These are phyloP conservation scores for Euphonia xanthogaster DNA, from an alignment of 2,797 vertebrate species.

Conservation along the genomic window DNA sequence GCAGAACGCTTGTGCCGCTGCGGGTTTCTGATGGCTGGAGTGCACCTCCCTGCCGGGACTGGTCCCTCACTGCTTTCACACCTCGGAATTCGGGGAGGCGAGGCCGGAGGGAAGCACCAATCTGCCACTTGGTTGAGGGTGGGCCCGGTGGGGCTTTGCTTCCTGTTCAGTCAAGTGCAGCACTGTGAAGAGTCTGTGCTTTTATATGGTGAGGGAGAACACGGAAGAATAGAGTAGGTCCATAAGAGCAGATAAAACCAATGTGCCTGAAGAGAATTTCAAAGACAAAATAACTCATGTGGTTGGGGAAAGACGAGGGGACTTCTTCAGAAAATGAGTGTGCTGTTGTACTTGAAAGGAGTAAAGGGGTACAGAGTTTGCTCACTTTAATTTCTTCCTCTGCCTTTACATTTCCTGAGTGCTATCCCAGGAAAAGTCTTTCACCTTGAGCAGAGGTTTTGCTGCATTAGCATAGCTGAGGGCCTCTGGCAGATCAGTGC, in stretches of 20 bases:
- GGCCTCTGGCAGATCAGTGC: background rate
- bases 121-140: rapidly evolving
- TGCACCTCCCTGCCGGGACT: background rate
- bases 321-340: background rate
- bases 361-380: background rate
- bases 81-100: rapidly evolving
- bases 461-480: background rate
- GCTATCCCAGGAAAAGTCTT: background rate
- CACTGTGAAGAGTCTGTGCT: background rate
- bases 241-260: background rate
- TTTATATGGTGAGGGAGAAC: background rate
- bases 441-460: background rate
- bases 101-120: background rate
- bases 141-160: background rate
- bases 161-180: rapidly evolving
- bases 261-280: background rate
- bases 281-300: background rate
- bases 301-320: background rate
- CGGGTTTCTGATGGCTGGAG: background rate
- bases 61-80: background rate
- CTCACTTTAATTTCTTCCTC: background rate
- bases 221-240: background rate
- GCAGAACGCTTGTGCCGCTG: background rate
- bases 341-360: background rate
- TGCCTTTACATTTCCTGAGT: background rate